Evolutionary conservation across 2,797 vertebrate species (phyloP), one percentile per base, ranked within the genome.

Genomic region (Ctenopoma multispine): DNA sequence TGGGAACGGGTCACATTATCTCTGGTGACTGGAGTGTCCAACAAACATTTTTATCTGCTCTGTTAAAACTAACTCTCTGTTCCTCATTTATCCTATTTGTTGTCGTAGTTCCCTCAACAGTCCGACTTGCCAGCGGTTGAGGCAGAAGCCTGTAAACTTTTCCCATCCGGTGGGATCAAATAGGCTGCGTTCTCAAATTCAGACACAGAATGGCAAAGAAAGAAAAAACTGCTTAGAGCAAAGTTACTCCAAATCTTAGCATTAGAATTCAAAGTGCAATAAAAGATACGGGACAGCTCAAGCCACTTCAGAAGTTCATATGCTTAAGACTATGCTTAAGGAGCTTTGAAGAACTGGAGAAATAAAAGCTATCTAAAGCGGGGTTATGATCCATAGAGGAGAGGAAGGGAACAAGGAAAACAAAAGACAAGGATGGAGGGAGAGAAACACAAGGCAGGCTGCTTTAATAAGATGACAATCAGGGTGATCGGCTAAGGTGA

Each of bases 361-460:
- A 88, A 80, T 83, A 62, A 87, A 89, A 91, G 85, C 77, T 83
- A 85, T 91, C 85, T 91, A 87, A 91, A 91, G 87, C 84, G 81
- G 77, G 71, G 81, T 86, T 88, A 86, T 86, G 90, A 91, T 87
- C 80, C 82, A 63, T 24, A 48, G 69, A 86, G 44, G 49, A 67
- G 77, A 53, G 41, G 50, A 49, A 80, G 69, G 55, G 56, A 73
- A 61, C 53, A 61, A 73, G 53, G 67, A 65, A 75, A 64, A 43
- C 64, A 50, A 53, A 72, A 12, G 65, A 17, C 41, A 72, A 15
- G 48, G 34, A 81, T 60, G 70, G 72, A 76, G 43, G 49, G 36
- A 77, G 57, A 54, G 55, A 69, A 68, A 78, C 21, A 51, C 50
- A 80, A 50, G 77, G 47, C 27, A 44, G 56, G 63, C 71, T 77